A percentile compares a stretch with the other conserved stretches of the same genome.
Conservation (phyloP, 2,888 invertebrate genomes). For the Drosophila antonietae region DNA sequence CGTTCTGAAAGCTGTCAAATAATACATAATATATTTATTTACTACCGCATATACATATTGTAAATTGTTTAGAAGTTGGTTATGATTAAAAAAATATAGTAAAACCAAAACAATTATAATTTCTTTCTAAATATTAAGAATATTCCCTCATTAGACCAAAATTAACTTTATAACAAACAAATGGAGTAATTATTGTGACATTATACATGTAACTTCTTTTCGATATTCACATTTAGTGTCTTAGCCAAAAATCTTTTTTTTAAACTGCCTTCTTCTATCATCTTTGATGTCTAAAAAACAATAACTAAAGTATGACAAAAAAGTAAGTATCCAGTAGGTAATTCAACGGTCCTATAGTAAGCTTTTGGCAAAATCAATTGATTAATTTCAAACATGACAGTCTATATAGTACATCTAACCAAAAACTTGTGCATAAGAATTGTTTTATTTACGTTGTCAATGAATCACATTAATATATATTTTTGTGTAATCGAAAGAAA, state of each 20-base stretch:
- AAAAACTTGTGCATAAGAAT: conserved; percentile 28
- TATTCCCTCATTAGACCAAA: not conserved
- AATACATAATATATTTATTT: conserved; percentile 2
- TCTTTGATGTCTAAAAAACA: not conserved
- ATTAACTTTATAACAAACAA: not conserved
- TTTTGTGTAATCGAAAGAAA: not conserved
- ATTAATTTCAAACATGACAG: not conserved
- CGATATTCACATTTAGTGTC: not conserved
- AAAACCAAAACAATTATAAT: not conserved
- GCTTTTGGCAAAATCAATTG: not conserved
- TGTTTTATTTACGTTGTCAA: conserved; percentile 2
- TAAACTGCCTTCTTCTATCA: not conserved
- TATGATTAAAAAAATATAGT: not conserved
- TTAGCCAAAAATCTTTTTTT: not conserved
- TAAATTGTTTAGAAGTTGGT: not conserved
- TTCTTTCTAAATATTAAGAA: not conserved
- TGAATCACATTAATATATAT: not conserved
- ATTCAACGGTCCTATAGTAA: too few species aligned
- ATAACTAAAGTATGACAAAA: not conserved
- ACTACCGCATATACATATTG: not conserved
- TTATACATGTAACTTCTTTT: not conserved
- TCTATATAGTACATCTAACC: not conserved
- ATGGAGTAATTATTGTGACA: not conserved
- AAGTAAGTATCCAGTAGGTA: not conserved
- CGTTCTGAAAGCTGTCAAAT: not conserved